phyloP scores from a whole-genome alignment of 2,888 invertebrate genomes.

The Allolobophora icterica region DNA sequence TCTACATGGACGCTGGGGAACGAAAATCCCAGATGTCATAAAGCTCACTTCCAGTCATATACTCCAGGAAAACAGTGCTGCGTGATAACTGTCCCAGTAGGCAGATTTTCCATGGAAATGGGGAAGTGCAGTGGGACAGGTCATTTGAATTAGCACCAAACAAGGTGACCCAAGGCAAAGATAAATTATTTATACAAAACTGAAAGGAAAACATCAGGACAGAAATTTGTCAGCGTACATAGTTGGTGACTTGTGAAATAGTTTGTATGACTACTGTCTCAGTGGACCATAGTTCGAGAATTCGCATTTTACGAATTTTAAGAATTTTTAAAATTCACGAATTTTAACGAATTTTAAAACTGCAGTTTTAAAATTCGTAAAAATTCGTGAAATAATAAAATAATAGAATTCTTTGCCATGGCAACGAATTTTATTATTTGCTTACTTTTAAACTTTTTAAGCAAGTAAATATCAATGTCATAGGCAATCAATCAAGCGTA shows the following conservation, averaged over 20 bases:
- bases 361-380: no score
- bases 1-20: neutral
- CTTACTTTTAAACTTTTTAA: no score
- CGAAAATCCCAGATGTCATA: neutral
- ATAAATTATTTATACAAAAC: neutral
- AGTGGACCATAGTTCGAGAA: no score
- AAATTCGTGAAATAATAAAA: no score
- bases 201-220: neutral
- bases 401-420: no score
- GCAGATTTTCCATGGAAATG: neutral
- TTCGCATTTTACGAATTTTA: no score
- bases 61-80: neutral
- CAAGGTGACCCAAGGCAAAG: neutral
- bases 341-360: no score
- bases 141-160: neutral
- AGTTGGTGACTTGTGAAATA: neutral
- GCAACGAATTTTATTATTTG: no score
- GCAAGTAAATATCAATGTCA: no score
- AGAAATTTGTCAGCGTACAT: neutral
- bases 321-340: no score
- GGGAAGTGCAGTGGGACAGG: neutral
- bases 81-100: neutral
- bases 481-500: no score
- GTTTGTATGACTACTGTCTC: neutral
- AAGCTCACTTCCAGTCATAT: neutral